Conservation (phyloP, 2,113 vertebrate genomes). For the Antennarius striatus region DNA sequence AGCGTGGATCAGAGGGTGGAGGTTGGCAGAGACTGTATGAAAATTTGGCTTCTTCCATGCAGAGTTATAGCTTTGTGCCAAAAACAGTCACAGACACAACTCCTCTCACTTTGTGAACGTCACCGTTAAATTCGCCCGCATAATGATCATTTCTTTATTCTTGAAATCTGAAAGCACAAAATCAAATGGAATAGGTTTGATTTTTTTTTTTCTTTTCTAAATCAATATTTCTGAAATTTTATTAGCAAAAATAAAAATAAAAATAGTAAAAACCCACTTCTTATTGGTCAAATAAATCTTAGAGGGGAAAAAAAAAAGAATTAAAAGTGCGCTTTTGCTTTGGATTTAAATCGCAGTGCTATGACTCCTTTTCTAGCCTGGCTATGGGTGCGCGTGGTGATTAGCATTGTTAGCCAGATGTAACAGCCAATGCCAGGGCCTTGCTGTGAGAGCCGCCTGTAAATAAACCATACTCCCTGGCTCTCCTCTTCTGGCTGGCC, state of each 20-base stretch:
- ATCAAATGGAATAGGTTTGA: conserved; percentile 35
- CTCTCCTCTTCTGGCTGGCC: conserved; percentile 58
- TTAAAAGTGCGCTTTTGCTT: conserved; percentile 14
- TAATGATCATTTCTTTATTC: conserved; percentile 49
- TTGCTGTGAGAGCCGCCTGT: conserved; percentile 65
- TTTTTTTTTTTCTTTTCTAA: neutral
- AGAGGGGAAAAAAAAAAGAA: neutral
- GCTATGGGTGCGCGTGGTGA: conserved; percentile 34
- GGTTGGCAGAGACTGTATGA: conserved; percentile 77
- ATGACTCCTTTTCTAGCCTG: conserved; percentile 37
- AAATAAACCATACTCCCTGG: conserved; percentile 67
- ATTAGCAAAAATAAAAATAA: conserved; percentile 13
- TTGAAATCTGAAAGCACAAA: conserved; percentile 50
- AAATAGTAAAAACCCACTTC: neutral
- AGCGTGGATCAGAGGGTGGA: conserved; percentile 80
- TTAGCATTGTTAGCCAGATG: conserved; percentile 52
- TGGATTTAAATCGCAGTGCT: conserved; percentile 23
- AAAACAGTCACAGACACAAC: conserved; percentile 75
- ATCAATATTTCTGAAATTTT: neutral
- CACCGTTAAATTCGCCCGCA: conserved; percentile 56
- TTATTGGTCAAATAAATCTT: neutral
- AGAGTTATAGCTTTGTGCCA: conserved; percentile 75
- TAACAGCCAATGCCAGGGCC: conserved; percentile 61
- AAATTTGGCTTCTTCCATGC: conserved; percentile 79
- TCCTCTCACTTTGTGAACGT: conserved; percentile 65